Evolutionary conservation across 1,140 invertebrate species (phyloP).

Genomic region (Dermatophagoides farinae): DNA sequence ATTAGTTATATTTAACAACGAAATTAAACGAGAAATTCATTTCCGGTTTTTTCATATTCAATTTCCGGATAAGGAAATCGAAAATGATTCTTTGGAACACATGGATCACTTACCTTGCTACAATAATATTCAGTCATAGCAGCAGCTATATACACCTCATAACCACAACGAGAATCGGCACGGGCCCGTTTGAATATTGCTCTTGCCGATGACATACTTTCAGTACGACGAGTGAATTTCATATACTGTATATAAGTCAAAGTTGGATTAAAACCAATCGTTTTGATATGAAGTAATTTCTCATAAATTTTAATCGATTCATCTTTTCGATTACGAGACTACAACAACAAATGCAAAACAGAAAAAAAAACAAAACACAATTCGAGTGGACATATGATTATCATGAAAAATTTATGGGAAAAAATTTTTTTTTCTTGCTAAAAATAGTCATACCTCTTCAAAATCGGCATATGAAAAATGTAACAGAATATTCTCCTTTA

Average conservation of each 20-base stretch:
- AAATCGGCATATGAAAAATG: conserved; percentile 98
- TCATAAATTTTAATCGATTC: conserved; percentile 95
- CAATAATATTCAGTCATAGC: conserved; percentile 99
- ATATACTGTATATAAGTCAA: conserved; percentile 95
- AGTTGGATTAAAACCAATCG: conserved; percentile 70
- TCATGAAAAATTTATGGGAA: background rate
- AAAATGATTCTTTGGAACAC: background rate
- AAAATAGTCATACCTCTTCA: conserved; percentile 44
- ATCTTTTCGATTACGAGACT: conserved; percentile 73
- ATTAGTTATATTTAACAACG: conserved; percentile 4
- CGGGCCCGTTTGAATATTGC: conserved; percentile 83
- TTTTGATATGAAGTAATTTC: conserved; percentile 53
- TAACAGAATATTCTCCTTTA: conserved; percentile 75
- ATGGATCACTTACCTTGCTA: conserved; percentile 57
- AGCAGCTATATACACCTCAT: conserved; percentile 87
- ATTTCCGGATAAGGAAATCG: background rate
- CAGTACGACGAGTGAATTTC: conserved; percentile 88
- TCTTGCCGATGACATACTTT: conserved; percentile 89
- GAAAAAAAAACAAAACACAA: background rate
- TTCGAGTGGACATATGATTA: background rate
- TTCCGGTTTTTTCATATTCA: too few species aligned
- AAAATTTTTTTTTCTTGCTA: background rate
- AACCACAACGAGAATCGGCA: conserved; percentile 62
- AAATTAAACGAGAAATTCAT: background rate
- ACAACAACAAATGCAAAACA: conserved; percentile 19